A percentile compares a stretch with the other conserved stretches of the same genome.
Conservation (phyloP, 1,140 invertebrate genomes). For the Aphidius ervi region DNA sequence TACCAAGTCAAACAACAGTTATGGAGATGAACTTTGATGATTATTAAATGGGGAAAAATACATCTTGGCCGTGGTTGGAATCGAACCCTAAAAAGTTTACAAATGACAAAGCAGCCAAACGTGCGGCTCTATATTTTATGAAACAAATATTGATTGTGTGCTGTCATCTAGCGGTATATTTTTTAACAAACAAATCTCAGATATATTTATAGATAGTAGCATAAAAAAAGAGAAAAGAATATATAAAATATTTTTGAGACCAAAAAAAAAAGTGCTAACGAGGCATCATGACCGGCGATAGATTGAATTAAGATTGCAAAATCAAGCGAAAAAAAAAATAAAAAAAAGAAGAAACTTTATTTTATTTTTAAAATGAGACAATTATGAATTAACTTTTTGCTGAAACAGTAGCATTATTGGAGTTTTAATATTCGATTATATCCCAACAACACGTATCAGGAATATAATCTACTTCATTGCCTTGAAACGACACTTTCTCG, state of each 20-base stretch:
- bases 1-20: neutral
- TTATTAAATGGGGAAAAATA: no score
- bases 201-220: slow-evolving; percentile 10
- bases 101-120: no score
- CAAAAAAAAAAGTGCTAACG: slow-evolving; percentile 29
- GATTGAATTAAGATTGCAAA: slow-evolving; percentile 53
- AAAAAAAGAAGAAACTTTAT: slow-evolving; percentile 42
- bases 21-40: no score
- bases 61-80: no score
- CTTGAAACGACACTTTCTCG: neutral
- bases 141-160: slow-evolving; percentile 3
- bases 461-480: slow-evolving; percentile 27
- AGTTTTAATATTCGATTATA: slow-evolving; percentile 50
- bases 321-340: slow-evolving; percentile 50
- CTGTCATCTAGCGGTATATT: slow-evolving; percentile 1
- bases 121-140: no score
- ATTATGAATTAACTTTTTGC: slow-evolving; percentile 52
- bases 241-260: neutral
- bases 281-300: slow-evolving; percentile 48
- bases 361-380: slow-evolving; percentile 42
- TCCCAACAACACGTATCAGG: slow-evolving; percentile 44
- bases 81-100: no score
- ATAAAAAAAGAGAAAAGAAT: neutral
- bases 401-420: slow-evolving; percentile 40
- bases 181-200: neutral